Base-by-base conservation (phyloP, 2,113 vertebrate genomes). In the Callopanchax toddi region DNA sequence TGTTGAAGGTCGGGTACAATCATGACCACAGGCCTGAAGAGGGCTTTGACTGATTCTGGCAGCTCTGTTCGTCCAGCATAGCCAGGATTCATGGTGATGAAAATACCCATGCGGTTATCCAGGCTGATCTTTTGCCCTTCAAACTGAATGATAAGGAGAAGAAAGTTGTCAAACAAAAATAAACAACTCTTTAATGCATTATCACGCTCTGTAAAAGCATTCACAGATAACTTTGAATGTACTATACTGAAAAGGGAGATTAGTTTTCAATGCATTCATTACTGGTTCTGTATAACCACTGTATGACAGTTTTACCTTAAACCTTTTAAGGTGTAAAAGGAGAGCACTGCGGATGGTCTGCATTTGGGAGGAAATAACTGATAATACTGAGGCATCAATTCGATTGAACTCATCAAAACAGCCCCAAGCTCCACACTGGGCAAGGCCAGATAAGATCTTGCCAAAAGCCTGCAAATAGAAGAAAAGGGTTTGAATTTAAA, bases 391-490 rank as follows among this genome's bases (percentile, higher is more conserved):
- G 32, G 97, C 96, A 0, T 98, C 96, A 0, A 99, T 98, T 1
- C 97, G 95, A 77, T 99, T 98, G 69, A 99, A 99, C 81, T 98
- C 96, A 56, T 99, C 97, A 43, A 99, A 99, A 84, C 97, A 99
- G 43, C 97, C 97, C 97, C 97, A 99, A 0, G 97, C 96, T 20
- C 97, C 97, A 36, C 97, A 98, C 82, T 99, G 97, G 34, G 96
- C 94, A 0, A 99, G 92, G 16, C 97, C 97, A 0, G 96, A 98
- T 39, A 99, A 92, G 68, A 98, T 97, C 87, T 98, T 99, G 37
- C 97, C 97, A 2, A 99, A 87, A 2, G 97, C 96, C 97, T 99
- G 49, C 40, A 15, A 25, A 80, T 18, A 46, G 15, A 29, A 16
- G 18, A 20, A 55, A 60, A 1, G 11, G 11, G 7, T 37, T 42